A percentile compares a stretch with the other conserved stretches of the same genome.
Evolutionary conservation across 2,113 vertebrate genomes (phyloP).

Genomic region (Columba janthina): DNA sequence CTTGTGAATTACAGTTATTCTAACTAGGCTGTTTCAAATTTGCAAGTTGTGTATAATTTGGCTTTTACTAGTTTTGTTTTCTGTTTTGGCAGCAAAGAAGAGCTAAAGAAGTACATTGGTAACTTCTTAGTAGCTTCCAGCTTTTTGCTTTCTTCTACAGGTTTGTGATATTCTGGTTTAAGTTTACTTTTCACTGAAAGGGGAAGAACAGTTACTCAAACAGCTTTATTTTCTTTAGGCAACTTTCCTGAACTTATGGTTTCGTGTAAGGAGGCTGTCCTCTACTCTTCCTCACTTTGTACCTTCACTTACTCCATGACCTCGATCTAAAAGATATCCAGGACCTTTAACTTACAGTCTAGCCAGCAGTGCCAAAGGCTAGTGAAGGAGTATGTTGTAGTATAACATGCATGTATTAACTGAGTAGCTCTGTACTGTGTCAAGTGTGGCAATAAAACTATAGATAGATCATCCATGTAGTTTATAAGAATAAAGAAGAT

Average conservation of each 20-base stretch:
- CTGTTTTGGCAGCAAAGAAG: not conserved
- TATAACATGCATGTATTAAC: not conserved
- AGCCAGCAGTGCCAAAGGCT: not conserved
- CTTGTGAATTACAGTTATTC: not conserved
- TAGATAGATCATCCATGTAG: not conserved
- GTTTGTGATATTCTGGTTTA: not conserved
- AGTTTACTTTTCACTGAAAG: not conserved
- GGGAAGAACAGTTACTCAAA: not conserved
- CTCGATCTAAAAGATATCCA: not conserved
- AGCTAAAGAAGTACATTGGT: not conserved
- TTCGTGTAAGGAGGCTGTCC: not conserved
- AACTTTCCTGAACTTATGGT: not conserved
- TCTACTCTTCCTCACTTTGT: not conserved
- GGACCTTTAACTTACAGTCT: not conserved
- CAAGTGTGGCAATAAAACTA: not conserved
- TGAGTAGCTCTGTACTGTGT: not conserved
- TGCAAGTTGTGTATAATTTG: not conserved
- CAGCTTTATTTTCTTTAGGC: not conserved
- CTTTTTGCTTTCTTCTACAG: not conserved
- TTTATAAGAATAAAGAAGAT: not conserved
- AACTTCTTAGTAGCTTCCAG: not conserved
- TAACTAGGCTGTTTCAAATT: not conserved
- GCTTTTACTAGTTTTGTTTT: not conserved
- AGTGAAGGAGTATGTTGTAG: not conserved
- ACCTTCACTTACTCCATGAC: not conserved